These are phyloP conservation scores for Brachypodius melanocephalos DNA, from an alignment of 2,113 vertebrate species.

Conservation along the genomic window DNA sequence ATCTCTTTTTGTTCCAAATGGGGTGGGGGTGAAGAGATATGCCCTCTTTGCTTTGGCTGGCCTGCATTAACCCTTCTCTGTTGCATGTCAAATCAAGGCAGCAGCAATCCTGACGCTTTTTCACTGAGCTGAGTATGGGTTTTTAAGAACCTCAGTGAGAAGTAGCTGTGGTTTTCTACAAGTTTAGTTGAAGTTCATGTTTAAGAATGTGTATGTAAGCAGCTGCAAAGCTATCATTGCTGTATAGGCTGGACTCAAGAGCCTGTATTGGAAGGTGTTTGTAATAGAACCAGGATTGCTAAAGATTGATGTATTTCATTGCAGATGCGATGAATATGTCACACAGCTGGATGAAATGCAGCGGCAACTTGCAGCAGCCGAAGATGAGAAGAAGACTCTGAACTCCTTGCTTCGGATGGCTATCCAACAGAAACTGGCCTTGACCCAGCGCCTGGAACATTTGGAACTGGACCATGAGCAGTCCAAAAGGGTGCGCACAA, in stretches of 20 bases:
- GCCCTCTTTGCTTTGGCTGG: neutral
- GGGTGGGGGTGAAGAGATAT: neutral
- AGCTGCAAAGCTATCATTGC: neutral
- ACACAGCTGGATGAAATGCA: conserved; percentile 98
- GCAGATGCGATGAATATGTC: conserved; percentile 95
- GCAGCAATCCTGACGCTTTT: neutral
- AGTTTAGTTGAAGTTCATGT: neutral
- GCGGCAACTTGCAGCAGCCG: conserved; percentile 91
- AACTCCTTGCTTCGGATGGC: conserved; percentile 97
- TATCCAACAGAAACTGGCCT: conserved; percentile 97
- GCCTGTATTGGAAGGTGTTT: neutral
- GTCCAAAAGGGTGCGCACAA: conserved; percentile 84
- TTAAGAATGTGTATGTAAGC: neutral
- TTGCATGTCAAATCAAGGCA: neutral
- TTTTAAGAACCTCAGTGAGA: neutral
- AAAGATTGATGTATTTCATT: neutral
- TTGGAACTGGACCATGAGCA: conserved; percentile 93
- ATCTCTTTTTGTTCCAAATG: neutral
- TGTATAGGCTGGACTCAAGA: fast-evolving
- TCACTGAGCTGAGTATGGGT: neutral
- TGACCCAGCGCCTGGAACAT: conserved; percentile 96
- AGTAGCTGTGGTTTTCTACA: neutral
- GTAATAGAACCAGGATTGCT: neutral
- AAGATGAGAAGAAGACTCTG: conserved; percentile 98
- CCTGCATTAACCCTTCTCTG: neutral